Conservation (phyloP, 2,797 vertebrate genomes). For the Cryptoprocta ferox region DNA sequence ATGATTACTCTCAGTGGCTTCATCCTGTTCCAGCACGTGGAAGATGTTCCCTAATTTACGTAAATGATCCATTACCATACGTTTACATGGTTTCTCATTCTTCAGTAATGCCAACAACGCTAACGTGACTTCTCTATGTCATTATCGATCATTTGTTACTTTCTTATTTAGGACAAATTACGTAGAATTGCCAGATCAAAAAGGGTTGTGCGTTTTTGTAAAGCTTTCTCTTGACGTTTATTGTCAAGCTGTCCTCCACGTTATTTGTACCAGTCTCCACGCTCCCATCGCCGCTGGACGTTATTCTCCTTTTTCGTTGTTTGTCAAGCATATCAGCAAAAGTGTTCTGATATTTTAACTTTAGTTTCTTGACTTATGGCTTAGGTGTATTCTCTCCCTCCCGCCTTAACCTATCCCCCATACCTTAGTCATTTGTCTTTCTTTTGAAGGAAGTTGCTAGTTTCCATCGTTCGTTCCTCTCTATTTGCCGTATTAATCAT, state of each 20-base stretch:
- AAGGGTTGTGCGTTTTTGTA: background rate
- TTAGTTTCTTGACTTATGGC: background rate
- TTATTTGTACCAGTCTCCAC: background rate
- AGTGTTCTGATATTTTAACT: background rate
- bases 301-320: background rate
- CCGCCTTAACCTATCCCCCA: rapidly evolving
- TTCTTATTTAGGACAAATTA: background rate
- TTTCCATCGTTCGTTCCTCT: background rate
- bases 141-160: background rate
- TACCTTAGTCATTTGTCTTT: background rate
- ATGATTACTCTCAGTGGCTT: background rate
- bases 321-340: background rate
- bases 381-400: rapidly evolving
- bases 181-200: background rate
- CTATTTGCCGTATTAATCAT: background rate
- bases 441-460: background rate
- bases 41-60: background rate
- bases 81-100: background rate
- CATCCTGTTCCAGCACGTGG: background rate
- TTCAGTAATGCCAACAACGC: background rate
- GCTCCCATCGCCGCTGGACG: background rate
- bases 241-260: background rate
- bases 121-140: background rate
- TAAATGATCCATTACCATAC: background rate
- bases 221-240: background rate